Evolutionary conservation across 2,888 invertebrate genomes (phyloP).

Genomic region (Amphimallon solstitiale): DNA sequence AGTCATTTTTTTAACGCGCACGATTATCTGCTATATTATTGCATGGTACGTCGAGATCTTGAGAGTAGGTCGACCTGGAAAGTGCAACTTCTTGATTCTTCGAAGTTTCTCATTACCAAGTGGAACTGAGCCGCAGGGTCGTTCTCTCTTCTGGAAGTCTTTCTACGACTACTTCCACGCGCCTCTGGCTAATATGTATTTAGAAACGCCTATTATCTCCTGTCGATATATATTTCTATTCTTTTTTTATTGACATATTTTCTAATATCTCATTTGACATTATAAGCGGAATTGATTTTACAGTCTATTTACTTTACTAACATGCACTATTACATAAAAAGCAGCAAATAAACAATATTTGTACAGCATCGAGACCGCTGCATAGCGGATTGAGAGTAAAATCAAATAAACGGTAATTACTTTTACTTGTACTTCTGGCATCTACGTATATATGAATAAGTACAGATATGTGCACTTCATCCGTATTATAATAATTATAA

Average conservation of each 20-base stretch:
- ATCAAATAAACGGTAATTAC: constrained; percentile 31
- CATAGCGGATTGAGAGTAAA: constrained; percentile 21
- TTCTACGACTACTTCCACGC: constrained; percentile 44
- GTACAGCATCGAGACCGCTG: background rate
- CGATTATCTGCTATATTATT: constrained; percentile 3
- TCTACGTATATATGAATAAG: too few relatives aligned
- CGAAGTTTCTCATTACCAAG: constrained; percentile 55
- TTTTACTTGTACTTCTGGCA: constrained; percentile 28
- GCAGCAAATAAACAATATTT: background rate
- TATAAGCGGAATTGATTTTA: constrained; percentile 1
- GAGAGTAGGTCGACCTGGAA: constrained; percentile 36
- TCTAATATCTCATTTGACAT: background rate
- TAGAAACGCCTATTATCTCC: constrained; percentile 40
- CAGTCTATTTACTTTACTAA: constrained; percentile 5
- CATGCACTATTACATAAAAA: background rate
- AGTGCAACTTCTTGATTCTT: constrained; percentile 34
- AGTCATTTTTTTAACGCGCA: constrained; percentile 6
- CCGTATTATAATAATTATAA: too few relatives aligned
- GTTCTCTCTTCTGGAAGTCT: constrained; percentile 52
- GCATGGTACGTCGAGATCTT: constrained; percentile 7
- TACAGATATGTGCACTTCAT: too few relatives aligned
- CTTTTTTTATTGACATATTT: constrained; percentile 27
- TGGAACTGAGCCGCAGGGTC: constrained; percentile 53
- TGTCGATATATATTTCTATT: constrained; percentile 38
- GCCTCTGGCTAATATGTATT: constrained; percentile 48